These are phyloP conservation scores for Drosophila guanche DNA, from an alignment of 1,140 invertebrate genomes.

Conservation along the genomic window DNA sequence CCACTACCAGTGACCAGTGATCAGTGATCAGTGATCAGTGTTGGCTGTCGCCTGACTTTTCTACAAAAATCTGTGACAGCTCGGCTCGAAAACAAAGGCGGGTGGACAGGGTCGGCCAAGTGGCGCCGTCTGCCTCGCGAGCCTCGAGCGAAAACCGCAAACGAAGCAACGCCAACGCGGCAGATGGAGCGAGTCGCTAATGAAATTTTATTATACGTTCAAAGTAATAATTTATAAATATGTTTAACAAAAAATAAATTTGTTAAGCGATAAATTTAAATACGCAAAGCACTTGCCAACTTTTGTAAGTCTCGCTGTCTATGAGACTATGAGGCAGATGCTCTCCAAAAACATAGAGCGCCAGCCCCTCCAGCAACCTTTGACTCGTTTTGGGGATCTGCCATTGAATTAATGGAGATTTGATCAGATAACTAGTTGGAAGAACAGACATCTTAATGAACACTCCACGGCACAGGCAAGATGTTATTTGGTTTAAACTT, in stretches of 20 bases:
- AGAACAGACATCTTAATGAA: too few relatives aligned
- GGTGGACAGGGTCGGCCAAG: constrained; percentile 14
- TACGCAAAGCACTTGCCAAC: constrained; percentile 59
- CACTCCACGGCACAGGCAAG: too few relatives aligned
- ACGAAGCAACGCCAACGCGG: constrained; percentile 53
- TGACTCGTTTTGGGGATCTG: background rate
- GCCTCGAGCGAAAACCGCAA: constrained; percentile 40
- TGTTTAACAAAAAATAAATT: constrained; percentile 79
- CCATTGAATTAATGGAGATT: background rate
- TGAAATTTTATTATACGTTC: constrained; percentile 78
- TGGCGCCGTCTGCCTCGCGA: constrained; percentile 51
- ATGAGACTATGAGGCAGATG: constrained; percentile 25
- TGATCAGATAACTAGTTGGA: background rate
- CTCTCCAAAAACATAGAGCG: constrained; percentile 8
- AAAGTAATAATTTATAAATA: constrained; percentile 80
- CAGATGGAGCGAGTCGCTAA: constrained; percentile 47
- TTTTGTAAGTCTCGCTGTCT: constrained; percentile 24
- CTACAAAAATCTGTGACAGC: constrained; percentile 4
- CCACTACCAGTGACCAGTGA: constrained; percentile 21
- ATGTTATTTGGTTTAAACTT: too few relatives aligned
- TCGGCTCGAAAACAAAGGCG: constrained; percentile 60
- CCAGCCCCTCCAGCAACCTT: background rate
- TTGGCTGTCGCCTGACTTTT: constrained; percentile 13
- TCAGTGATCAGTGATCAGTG: too few relatives aligned
- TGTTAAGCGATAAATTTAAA: constrained; percentile 77